Evolutionary conservation across 2,797 vertebrate genomes (phyloP), one percentile per base, ranked within the genome.

Genomic region (Enteromius paludinosus): DNA sequence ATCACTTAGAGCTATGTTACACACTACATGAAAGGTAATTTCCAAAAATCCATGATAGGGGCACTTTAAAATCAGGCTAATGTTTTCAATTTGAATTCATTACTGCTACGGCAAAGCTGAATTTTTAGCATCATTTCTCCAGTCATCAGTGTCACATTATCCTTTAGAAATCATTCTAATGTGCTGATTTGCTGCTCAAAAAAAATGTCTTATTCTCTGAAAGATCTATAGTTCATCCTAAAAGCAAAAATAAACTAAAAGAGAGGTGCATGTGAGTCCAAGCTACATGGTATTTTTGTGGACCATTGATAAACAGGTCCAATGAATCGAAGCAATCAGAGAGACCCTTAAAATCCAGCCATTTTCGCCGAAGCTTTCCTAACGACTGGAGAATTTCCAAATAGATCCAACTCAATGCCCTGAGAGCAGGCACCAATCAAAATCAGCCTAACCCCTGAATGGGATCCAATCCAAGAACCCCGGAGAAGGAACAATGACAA

Each of bases 391-490:
- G 70, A 43, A 71, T 54, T 49, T 82, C 28, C 28, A 25, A 43
- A 78, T 52, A 78, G 43, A 52, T 62, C 41, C 30, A 25, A 33
- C 64, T 71, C 54, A 28, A 41, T 49, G 43, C 43, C 41, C 41
- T 49, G 43, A 64, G 47, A 25, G 38, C 64, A 47, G 41, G 35
- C n/a, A 47, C 73, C 73, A 75, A 75, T 76, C 72, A 83, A 83
- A 83, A 77, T 82, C 71, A 74, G 59, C 11, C 70, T 73, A 64
- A 75, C 33, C 75, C 30, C 49, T 85, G 65, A 80, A 80, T 45
- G 76, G 76, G 77, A 78, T 74, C 71, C 78, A 78, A 86, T 86
- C 73, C 66, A 64, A 52, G 20, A 64, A 38, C n/a, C 59, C 49
- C 10, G 17, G 23, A 43, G 15, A 69, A 41, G 56, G 52, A 83